Conservation (phyloP, 2,797 vertebrate genomes). For the Ctenochaetus hawaiiensis region DNA sequence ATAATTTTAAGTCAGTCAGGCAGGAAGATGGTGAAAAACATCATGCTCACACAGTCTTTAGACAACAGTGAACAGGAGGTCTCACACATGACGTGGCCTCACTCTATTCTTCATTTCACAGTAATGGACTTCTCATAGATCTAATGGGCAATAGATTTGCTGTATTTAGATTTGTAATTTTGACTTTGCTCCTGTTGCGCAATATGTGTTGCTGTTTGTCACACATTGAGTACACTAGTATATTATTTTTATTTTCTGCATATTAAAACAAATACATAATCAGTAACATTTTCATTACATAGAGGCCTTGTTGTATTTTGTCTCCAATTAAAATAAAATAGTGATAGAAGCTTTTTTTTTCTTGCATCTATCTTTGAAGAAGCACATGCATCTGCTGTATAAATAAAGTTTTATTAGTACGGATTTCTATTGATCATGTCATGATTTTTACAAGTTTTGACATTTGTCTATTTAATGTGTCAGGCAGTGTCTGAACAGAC, state of each 20-base stretch:
- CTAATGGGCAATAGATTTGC: not conserved
- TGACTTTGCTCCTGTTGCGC: not conserved
- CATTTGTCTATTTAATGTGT: not conserved
- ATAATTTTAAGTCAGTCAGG: not conserved
- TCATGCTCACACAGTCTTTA: slow-evolving; percentile 8
- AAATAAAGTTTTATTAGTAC: not conserved
- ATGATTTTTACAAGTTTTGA: not conserved
- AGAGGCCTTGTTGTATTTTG: too few species aligned
- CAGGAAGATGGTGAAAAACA: not conserved
- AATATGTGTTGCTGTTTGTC: too few species aligned
- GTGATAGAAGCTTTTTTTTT: not conserved
- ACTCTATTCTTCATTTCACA: not conserved
- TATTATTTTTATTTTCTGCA: too few species aligned
- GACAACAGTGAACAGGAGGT: slow-evolving; percentile 29
- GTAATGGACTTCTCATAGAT: not conserved
- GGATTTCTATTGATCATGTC: not conserved
- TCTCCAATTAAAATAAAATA: not conserved
- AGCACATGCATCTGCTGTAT: not conserved
- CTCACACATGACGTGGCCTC: not conserved
- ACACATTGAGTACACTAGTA: not conserved
- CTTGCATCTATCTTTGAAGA: not conserved
- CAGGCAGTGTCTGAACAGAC: not conserved
- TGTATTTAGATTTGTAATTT: not conserved
- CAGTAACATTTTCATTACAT: too few species aligned
- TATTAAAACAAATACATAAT: too few species aligned